phyloP scores from a whole-genome alignment of 2,888 invertebrate species.

The Mamestra brassicae region DNA sequence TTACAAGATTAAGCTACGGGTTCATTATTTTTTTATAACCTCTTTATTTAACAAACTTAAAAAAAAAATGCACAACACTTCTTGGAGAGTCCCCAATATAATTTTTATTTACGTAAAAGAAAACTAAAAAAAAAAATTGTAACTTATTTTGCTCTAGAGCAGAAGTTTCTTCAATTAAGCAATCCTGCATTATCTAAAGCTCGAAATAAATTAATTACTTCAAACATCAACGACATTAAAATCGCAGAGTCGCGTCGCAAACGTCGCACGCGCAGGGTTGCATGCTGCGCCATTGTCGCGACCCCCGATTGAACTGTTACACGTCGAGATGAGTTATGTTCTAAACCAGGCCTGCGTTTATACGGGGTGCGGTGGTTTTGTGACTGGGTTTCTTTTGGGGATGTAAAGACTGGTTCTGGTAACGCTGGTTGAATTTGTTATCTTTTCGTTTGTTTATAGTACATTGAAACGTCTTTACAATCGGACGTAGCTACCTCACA shows the following conservation, averaged over 20 bases:
- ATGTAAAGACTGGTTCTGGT: background rate
- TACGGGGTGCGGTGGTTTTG: slow-evolving; percentile 71
- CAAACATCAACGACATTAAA: slow-evolving; percentile 67
- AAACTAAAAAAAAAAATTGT: too few relatives aligned
- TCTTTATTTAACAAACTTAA: background rate
- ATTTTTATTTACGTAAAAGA: too few relatives aligned
- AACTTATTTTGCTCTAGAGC: background rate
- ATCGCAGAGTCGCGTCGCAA: slow-evolving; percentile 63
- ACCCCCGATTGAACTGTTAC: slow-evolving; percentile 89
- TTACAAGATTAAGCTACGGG: background rate
- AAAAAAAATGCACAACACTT: too few relatives aligned
- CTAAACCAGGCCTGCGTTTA: slow-evolving; percentile 61
- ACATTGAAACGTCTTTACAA: background rate
- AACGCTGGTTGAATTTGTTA: background rate
- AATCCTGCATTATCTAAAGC: slow-evolving; percentile 19
- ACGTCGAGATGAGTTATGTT: slow-evolving; percentile 87
- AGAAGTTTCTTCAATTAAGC: slow-evolving; percentile 25
- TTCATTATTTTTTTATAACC: background rate
- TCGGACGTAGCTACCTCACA: too few relatives aligned
- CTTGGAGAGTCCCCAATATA: too few relatives aligned
- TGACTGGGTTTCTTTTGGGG: background rate
- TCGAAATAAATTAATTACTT: slow-evolving; percentile 57
- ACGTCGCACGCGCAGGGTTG: slow-evolving; percentile 76
- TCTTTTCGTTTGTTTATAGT: background rate
- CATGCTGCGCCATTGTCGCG: slow-evolving; percentile 86